These are phyloP conservation scores for Elgaria multicarinata DNA, from an alignment of 2,113 vertebrate genomes.

Conservation along the genomic window DNA sequence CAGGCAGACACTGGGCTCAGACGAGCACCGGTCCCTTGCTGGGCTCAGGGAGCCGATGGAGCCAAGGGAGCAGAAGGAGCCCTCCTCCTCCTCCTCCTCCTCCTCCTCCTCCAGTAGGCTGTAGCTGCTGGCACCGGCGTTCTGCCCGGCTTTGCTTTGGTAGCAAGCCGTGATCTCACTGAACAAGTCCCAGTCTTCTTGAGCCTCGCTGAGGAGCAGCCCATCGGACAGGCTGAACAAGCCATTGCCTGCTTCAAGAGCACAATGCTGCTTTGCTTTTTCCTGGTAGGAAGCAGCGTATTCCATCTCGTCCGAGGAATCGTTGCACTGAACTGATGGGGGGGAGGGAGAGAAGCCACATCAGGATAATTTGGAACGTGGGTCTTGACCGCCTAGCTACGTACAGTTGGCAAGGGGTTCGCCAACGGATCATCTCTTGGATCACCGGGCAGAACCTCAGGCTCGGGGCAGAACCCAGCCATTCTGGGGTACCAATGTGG, in stretches of 20 bases:
- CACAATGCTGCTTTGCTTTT: conserved; percentile 45
- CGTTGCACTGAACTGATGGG: conserved; percentile 57
- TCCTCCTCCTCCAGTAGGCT: conserved; percentile 66
- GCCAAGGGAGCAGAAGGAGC: conserved; percentile 68
- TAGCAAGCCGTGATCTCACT: conserved; percentile 76
- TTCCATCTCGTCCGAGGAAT: conserved; percentile 79
- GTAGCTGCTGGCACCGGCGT: conserved; percentile 61
- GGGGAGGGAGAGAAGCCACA: background rate
- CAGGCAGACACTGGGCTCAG: conserved; percentile 77
- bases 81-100: conserved; percentile 50
- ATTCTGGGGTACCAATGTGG: too few species aligned
- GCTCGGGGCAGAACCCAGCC: too few species aligned
- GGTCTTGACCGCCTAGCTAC: background rate
- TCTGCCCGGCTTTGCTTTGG: conserved; percentile 59
- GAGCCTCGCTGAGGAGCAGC: conserved; percentile 61
- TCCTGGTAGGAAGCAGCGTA: conserved; percentile 66
- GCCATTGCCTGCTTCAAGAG: conserved; percentile 55
- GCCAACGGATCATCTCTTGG: too few species aligned
- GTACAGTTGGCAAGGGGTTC: background rate
- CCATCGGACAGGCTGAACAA: conserved; percentile 62
- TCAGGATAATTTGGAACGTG: background rate
- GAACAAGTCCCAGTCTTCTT: conserved; percentile 73
- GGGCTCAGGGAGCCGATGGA: conserved; percentile 62
- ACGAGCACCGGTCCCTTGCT: conserved; percentile 72
- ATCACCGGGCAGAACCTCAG: too few species aligned